Evolutionary conservation across 2,113 vertebrate species (phyloP).

Genomic region (Takifugu flavidus): DNA sequence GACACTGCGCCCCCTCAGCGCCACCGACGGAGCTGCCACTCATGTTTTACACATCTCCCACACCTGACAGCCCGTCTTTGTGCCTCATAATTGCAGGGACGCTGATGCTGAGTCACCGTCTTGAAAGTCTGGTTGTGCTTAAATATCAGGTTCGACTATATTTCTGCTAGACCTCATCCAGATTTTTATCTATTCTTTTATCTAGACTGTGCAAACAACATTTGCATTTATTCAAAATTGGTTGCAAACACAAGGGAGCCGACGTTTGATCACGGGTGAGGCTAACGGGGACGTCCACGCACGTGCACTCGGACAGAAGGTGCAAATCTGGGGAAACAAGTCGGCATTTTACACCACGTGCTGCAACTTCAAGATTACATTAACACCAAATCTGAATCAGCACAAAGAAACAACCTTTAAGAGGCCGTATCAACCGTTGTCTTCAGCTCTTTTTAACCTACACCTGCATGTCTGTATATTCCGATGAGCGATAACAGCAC

Average conservation of each 20-base stretch:
- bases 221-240: conserved; percentile 15
- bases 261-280: too few species aligned
- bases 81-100: neutral
- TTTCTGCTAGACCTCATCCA: neutral
- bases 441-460: neutral
- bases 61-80: neutral
- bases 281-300: too few species aligned
- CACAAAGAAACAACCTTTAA: neutral
- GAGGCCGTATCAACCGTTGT: neutral
- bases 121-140: neutral
- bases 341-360: too few species aligned
- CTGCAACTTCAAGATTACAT: too few species aligned
- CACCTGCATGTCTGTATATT: neutral
- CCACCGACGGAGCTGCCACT: conserved; percentile 18
- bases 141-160: neutral
- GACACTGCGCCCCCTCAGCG: neutral
- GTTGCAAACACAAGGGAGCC: neutral
- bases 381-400: too few species aligned
- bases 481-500: neutral
- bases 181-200: conserved; percentile 14
- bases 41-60: conserved; percentile 11
- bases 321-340: neutral
- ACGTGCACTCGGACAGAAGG: neutral
- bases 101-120: neutral
- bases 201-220: conserved; percentile 11